Percentiles rank a stretch among this genome's conserved stretches.
Evolutionary conservation across 2,888 invertebrate species (phyloP).

Genomic region (Nemapogon koenigi): DNA sequence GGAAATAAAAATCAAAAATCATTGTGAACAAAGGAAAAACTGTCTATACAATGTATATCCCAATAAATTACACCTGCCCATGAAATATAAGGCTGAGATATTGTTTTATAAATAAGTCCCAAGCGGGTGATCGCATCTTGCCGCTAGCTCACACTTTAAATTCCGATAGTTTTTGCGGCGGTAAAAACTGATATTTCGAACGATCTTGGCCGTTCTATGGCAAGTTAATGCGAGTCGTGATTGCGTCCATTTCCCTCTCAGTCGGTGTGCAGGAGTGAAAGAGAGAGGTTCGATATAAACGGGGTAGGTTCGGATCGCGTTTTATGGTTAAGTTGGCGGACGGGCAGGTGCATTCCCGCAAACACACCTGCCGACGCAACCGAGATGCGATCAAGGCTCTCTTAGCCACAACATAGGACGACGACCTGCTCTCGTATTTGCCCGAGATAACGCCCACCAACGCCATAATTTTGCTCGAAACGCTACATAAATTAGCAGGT

Average conservation of each 20-base stretch:
- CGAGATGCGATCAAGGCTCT: constrained; percentile 45
- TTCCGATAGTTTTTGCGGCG: constrained; percentile 61
- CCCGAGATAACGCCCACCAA: constrained; percentile 34
- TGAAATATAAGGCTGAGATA: constrained; percentile 52
- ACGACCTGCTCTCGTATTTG: constrained; percentile 40
- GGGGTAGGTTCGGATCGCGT: constrained; percentile 56
- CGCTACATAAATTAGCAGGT: constrained; percentile 48
- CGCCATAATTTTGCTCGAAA: constrained; percentile 43
- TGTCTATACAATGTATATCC: constrained; percentile 25
- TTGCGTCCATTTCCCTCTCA: constrained; percentile 41
- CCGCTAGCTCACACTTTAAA: constrained; percentile 51
- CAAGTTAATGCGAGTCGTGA: constrained; percentile 61
- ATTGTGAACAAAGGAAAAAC: constrained; percentile 27
- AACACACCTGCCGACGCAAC: constrained; percentile 51
- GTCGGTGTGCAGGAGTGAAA: constrained; percentile 25
- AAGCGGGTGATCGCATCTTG: constrained; percentile 45
- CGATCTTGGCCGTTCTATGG: constrained; percentile 54
- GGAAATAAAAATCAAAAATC: constrained; percentile 41
- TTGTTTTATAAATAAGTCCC: constrained; percentile 57
- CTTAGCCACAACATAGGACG: constrained; percentile 45
- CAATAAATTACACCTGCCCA: constrained; percentile 55
- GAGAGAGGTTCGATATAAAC: constrained; percentile 45
- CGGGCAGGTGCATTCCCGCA: constrained; percentile 46
- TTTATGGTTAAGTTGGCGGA: constrained; percentile 61
- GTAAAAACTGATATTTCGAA: constrained; percentile 61